Conservation (phyloP, 2,797 vertebrate genomes). For the Sphenodon punctatus region DNA sequence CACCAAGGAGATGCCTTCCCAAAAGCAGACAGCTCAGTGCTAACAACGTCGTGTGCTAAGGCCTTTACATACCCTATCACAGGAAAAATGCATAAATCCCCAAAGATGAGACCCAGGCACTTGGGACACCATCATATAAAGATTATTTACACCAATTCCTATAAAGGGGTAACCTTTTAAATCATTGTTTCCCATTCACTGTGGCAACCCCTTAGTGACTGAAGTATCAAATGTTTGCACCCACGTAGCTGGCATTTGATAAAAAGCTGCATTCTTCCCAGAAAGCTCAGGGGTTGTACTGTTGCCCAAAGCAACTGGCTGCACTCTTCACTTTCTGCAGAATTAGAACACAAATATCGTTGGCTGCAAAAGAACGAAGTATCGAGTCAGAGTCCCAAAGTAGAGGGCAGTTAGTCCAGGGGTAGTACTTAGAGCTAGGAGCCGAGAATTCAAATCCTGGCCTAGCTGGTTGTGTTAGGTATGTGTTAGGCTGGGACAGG, state of each 20-base stretch:
- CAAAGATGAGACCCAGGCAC: neutral
- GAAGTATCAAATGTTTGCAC: neutral
- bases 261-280: neutral
- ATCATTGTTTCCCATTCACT: neutral
- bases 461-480: too few species aligned
- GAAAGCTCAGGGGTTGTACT: neutral
- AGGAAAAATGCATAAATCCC: rapidly evolving
- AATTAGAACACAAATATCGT: slow-evolving; percentile 31
- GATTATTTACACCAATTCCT: neutral
- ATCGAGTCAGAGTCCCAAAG: slow-evolving; percentile 26
- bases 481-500: too few species aligned
- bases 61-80: neutral
- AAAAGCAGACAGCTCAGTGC: neutral
- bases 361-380: neutral
- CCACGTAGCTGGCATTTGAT: neutral
- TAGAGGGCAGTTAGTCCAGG: too few species aligned
- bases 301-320: neutral
- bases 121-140: neutral
- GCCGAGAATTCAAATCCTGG: too few species aligned
- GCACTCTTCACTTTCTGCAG: neutral
- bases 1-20: neutral
- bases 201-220: neutral
- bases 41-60: rapidly evolving
- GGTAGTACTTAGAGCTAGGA: too few species aligned
- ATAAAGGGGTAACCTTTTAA: neutral